phyloP scores from a whole-genome alignment of 2,797 vertebrate species.

The Anomalospiza imberbis region DNA sequence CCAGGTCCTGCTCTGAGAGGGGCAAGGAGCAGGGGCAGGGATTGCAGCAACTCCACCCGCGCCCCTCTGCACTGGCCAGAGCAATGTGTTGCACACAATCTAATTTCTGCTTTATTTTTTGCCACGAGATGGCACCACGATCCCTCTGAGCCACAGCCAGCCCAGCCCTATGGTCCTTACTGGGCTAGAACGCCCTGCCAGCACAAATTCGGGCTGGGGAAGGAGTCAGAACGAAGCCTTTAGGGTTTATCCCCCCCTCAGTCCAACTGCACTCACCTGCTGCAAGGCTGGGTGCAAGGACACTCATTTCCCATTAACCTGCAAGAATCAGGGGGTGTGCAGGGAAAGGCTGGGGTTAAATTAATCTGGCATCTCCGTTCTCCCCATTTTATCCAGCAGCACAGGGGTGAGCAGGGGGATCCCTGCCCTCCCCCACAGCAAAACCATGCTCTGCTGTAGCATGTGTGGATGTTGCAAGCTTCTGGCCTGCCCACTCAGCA shows the following conservation, averaged over 20 bases:
- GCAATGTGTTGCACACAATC: rapidly evolving
- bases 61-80: rapidly evolving
- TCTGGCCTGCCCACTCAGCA: neutral
- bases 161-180: neutral
- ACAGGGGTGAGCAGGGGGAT: constrained; percentile 60
- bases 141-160: neutral
- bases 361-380: constrained; percentile 37
- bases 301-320: neutral
- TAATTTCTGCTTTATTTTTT: neutral
- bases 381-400: constrained; percentile 22
- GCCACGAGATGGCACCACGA: constrained; percentile 60
- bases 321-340: neutral
- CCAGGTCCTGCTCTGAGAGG: neutral
- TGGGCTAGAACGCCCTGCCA: rapidly evolving
- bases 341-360: constrained; percentile 67
- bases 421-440: constrained; percentile 31
- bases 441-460: neutral
- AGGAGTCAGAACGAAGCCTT: neutral
- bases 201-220: rapidly evolving
- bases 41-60: neutral
- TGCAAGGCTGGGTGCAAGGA: neutral
- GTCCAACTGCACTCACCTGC: neutral
- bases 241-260: neutral
- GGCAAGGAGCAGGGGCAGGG: neutral
- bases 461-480: neutral